Percentiles rank a stretch among this genome's conserved stretches.
Evolutionary conservation across 2,113 vertebrate genomes (phyloP).

Genomic region (Zosterops lateralis): DNA sequence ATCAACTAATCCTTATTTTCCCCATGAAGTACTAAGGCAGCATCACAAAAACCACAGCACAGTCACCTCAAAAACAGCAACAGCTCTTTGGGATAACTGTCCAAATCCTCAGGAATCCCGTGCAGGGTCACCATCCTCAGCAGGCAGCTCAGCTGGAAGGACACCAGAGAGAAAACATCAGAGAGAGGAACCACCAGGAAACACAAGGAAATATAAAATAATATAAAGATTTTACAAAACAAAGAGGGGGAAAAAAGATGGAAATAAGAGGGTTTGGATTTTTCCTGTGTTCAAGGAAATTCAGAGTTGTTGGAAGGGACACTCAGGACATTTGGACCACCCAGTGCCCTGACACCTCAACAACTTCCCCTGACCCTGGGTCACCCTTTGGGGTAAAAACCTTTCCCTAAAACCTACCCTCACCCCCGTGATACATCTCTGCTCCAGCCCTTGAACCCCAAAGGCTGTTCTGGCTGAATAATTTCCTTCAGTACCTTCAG

Average conservation of each 20-base stretch:
- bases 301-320: background rate
- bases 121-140: background rate
- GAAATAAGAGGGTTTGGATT: background rate
- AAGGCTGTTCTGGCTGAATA: background rate
- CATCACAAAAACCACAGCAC: accelerated
- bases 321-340: background rate
- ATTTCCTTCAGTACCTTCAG: too few species aligned
- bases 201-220: background rate
- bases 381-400: background rate
- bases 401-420: background rate
- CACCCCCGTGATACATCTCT: background rate
- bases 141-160: constrained; percentile 65
- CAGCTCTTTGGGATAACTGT: constrained; percentile 47
- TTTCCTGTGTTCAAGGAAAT: background rate
- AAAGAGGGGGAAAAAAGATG: too few species aligned
- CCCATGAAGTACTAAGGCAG: background rate
- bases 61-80: constrained; percentile 63
- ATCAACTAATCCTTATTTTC: background rate
- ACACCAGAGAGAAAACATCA: background rate
- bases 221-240: background rate
- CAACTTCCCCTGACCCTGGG: background rate
- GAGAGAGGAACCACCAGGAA: background rate
- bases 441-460: background rate
- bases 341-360: background rate
- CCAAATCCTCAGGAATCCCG: constrained; percentile 13